Evolutionary conservation across 2,797 vertebrate species (phyloP).

Genomic region (Pelodytes ibericus): DNA sequence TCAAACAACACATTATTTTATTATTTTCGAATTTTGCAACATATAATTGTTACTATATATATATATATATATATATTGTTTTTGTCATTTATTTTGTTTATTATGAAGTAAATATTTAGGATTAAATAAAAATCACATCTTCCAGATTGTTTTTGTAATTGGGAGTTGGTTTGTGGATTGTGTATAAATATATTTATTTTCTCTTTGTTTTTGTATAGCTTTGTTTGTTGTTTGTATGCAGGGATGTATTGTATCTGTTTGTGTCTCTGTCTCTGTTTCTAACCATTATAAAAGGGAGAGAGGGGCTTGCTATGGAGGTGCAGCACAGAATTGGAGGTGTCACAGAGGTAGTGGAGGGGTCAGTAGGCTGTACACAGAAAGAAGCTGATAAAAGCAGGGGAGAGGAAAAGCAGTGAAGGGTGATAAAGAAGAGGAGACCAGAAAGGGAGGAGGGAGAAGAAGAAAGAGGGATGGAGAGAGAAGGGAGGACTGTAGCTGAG

Average conservation of each 20-base stretch:
- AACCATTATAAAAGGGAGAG: not conserved
- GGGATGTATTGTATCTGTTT: not conserved
- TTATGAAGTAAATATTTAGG: too few species aligned
- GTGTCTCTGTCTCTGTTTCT: not conserved
- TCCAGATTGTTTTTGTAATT: too few species aligned
- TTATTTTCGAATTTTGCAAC: too few species aligned
- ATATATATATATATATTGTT: too few species aligned
- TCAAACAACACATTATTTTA: too few species aligned
- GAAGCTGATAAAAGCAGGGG: slow-evolving; percentile 3
- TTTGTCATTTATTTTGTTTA: too few species aligned
- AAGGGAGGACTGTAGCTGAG: not conserved
- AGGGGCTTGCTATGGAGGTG: not conserved
- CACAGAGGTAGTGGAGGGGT: not conserved
- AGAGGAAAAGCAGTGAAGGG: slow-evolving; percentile 14
- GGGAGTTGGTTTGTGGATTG: too few species aligned
- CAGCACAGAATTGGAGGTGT: not conserved
- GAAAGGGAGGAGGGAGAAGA: slow-evolving; percentile 5
- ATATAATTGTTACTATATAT: too few species aligned
- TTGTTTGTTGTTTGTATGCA: not conserved
- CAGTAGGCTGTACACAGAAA: not conserved
- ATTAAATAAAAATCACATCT: too few species aligned
- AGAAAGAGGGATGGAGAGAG: slow-evolving; percentile 4
- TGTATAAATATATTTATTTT: too few species aligned
- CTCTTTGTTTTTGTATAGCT: not conserved
- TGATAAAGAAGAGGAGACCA: slow-evolving; percentile 7